Evolutionary conservation across 2,888 invertebrate species (phyloP).

Genomic region (Chymomyza caudatula): DNA sequence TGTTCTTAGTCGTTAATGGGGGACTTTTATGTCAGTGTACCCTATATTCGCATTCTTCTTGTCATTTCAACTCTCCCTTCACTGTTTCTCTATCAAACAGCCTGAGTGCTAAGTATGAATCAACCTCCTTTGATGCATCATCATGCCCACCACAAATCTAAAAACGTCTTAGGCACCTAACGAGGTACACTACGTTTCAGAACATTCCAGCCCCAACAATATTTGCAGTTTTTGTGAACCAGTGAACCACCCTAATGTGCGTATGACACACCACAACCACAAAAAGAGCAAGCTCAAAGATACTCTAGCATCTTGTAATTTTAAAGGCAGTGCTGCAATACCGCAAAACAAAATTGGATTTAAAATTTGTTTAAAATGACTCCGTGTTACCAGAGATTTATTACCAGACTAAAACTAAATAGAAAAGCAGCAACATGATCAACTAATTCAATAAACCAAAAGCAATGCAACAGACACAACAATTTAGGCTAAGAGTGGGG

Average conservation of each 20-base stretch:
- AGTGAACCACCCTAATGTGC: neutral
- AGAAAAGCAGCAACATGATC: slow-evolving; percentile 39
- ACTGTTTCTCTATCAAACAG: too few species aligned
- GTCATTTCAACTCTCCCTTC: too few species aligned
- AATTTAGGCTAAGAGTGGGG: neutral
- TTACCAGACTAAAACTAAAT: slow-evolving; percentile 22
- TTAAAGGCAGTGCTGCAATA: neutral
- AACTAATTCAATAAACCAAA: slow-evolving; percentile 70
- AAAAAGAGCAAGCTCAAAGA: neutral
- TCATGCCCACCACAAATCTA: too few species aligned
- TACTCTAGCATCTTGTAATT: neutral
- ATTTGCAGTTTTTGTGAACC: too few species aligned
- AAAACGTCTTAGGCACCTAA: too few species aligned
- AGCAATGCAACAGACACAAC: slow-evolving; percentile 6
- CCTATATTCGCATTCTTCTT: too few species aligned
- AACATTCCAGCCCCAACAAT: too few species aligned
- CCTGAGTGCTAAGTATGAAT: too few species aligned
- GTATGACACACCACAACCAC: neutral
- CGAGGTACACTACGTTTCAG: too few species aligned
- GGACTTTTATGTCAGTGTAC: too few species aligned
- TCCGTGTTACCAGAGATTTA: slow-evolving; percentile 51
- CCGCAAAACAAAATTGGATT: slow-evolving; percentile 29
- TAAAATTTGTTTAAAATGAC: slow-evolving; percentile 19
- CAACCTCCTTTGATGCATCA: too few species aligned
- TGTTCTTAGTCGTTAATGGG: too few species aligned